Conservation (phyloP, 2,888 invertebrate genomes). For the Exocentrus adspersus region DNA sequence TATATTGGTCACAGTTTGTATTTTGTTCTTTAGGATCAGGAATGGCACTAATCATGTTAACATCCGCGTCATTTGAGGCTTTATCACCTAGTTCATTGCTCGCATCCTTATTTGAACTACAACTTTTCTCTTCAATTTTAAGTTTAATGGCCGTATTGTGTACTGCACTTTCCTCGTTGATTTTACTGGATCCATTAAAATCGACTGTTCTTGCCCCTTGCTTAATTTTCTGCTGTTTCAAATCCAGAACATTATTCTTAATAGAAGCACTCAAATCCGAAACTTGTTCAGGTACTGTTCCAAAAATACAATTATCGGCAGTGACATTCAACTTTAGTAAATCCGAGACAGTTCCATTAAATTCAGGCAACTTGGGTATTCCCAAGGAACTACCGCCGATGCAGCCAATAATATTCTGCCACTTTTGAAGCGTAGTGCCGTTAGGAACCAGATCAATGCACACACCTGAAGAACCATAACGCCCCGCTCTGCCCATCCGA, state of each 20-base stretch:
- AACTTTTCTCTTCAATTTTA: too few relatives aligned
- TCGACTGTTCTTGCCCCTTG: slow-evolving; percentile 19
- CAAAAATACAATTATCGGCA: slow-evolving; percentile 50
- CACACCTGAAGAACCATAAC: slow-evolving; percentile 88
- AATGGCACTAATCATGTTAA: too few relatives aligned
- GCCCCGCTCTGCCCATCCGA: slow-evolving; percentile 93
- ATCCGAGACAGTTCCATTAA: slow-evolving; percentile 51
- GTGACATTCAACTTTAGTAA: slow-evolving; percentile 52
- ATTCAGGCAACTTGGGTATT: slow-evolving; percentile 64
- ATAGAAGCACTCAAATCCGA: background rate
- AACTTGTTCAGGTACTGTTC: slow-evolving; percentile 44
- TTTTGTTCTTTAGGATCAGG: too few relatives aligned
- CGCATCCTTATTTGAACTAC: too few relatives aligned
- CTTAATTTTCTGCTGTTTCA: slow-evolving; percentile 1
- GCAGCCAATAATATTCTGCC: slow-evolving; percentile 68
- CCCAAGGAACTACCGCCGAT: slow-evolving; percentile 67
- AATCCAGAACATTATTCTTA: slow-evolving; percentile 9
- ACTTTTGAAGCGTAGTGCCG: slow-evolving; percentile 71
- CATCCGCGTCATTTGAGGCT: too few relatives aligned
- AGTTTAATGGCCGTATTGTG: too few relatives aligned
- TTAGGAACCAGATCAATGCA: slow-evolving; percentile 79
- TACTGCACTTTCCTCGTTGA: background rate
- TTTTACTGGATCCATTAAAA: too few relatives aligned
- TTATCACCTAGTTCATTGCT: too few relatives aligned
- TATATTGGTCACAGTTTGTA: too few relatives aligned